A percentile compares a stretch with the other conserved stretches of the same genome.
Conservation (phyloP, 2,888 invertebrate species). For the Lasioglossum morio region DNA sequence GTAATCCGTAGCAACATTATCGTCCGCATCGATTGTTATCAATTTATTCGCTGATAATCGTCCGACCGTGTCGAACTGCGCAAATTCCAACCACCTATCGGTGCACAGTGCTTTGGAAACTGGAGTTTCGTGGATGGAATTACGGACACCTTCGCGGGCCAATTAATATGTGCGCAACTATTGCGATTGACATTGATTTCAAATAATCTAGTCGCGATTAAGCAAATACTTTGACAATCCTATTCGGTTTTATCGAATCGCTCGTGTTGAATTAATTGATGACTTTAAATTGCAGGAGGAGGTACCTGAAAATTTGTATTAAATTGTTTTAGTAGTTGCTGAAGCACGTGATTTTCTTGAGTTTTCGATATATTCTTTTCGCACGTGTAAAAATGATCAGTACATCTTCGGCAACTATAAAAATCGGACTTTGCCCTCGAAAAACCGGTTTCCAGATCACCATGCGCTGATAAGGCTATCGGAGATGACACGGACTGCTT, state of each 20-base stretch:
- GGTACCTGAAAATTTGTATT: neutral
- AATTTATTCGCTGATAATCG: conserved; percentile 9
- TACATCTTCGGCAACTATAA: neutral
- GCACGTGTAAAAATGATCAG: neutral
- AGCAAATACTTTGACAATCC: neutral
- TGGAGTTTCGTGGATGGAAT: neutral
- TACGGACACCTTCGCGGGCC: neutral
- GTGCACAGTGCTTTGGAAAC: neutral
- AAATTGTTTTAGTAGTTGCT: neutral
- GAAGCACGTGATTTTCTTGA: neutral
- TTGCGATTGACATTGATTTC: neutral
- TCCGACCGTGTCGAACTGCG: conserved; percentile 24
- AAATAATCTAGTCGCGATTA: neutral
- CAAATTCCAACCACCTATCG: conserved; percentile 24
- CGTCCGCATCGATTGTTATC: conserved; percentile 25
- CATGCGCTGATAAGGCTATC: conserved; percentile 1
- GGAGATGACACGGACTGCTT: neutral
- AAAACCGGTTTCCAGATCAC: neutral
- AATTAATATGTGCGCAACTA: neutral
- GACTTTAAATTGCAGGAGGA: neutral
- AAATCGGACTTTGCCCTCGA: neutral
- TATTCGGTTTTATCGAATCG: neutral
- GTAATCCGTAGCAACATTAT: conserved; percentile 33
- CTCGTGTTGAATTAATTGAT: neutral
- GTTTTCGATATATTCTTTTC: neutral